Conservation (phyloP, 2,113 vertebrate species). For the Cichladusa arquata region DNA sequence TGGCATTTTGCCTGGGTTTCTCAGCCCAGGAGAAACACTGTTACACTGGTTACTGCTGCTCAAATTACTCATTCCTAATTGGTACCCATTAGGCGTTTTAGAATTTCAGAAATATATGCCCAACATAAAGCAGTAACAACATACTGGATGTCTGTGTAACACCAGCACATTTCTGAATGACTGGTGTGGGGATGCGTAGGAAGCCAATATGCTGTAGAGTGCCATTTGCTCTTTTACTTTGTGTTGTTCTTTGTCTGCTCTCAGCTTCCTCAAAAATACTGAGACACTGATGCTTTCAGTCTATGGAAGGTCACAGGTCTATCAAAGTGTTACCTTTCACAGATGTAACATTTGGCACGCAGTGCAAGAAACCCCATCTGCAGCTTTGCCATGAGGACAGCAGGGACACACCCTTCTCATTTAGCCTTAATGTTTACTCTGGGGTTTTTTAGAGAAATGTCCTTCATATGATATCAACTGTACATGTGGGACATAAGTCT, state of each 20-base stretch:
- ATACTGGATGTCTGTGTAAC: background rate
- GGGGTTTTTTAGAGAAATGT: background rate
- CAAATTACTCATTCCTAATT: background rate
- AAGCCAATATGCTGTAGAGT: background rate
- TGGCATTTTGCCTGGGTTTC: background rate
- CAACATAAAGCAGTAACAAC: background rate
- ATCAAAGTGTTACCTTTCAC: background rate
- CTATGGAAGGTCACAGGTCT: background rate
- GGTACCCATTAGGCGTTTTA: background rate
- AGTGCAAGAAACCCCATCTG: background rate
- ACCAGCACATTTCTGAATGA: background rate
- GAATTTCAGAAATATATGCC: background rate
- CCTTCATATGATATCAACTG: background rate
- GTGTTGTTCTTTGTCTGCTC: background rate
- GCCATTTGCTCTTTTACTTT: background rate
- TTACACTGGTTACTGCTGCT: background rate
- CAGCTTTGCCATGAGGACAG: background rate
- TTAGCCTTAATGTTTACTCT: background rate
- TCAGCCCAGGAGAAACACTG: background rate
- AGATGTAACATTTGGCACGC: background rate
- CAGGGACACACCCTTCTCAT: background rate
- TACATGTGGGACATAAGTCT: background rate
- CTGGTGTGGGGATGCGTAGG: accelerated
- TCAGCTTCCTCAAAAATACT: background rate
- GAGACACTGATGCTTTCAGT: background rate